A percentile compares a stretch with the other conserved stretches of the same genome.
phyloP scores from a whole-genome alignment of 2,888 invertebrate species.

The Augiades crinisus region DNA sequence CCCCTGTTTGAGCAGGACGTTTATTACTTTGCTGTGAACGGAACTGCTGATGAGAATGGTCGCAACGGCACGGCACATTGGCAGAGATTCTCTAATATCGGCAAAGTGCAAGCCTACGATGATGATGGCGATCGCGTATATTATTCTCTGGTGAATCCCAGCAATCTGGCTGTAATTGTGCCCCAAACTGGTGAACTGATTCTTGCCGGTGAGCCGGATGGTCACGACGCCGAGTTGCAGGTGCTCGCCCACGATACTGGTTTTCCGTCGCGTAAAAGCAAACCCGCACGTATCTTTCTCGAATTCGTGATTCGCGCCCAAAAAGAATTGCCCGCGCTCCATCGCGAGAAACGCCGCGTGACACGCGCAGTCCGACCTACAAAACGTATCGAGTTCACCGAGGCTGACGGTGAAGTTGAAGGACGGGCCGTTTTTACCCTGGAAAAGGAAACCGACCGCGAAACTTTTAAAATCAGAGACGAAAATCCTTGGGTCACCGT shows the following conservation, averaged over 20 bases:
- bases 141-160: conserved; percentile 90
- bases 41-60: conserved; percentile 80
- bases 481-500: conserved; percentile 97
- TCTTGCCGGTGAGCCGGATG: conserved; percentile 88
- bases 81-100: conserved; percentile 91
- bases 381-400: conserved; percentile 94
- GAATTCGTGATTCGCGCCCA: conserved; percentile 84
- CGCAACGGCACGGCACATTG: conserved; percentile 84
- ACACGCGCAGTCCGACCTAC: conserved; percentile 97
- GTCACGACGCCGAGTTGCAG: conserved; percentile 85
- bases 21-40: conserved; percentile 89
- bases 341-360: conserved; percentile 88
- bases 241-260: conserved; percentile 93
- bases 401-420: conserved; percentile 94
- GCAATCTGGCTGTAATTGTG: conserved; percentile 92
- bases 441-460: conserved; percentile 95
- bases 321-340: conserved; percentile 83
- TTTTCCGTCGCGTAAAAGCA: conserved; percentile 86
- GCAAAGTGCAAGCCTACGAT: conserved; percentile 92
- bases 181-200: conserved; percentile 96
- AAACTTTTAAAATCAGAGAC: conserved; percentile 95
- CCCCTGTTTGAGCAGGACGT: conserved; percentile 90
- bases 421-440: conserved; percentile 93
- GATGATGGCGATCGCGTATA: conserved; percentile 96
- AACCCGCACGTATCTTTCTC: conserved; percentile 88